Percentiles rank a stretch among this genome's conserved stretches.
These are phyloP conservation scores for Drosophila prostipennis DNA, from an alignment of 2,888 invertebrate species.

Conservation along the genomic window DNA sequence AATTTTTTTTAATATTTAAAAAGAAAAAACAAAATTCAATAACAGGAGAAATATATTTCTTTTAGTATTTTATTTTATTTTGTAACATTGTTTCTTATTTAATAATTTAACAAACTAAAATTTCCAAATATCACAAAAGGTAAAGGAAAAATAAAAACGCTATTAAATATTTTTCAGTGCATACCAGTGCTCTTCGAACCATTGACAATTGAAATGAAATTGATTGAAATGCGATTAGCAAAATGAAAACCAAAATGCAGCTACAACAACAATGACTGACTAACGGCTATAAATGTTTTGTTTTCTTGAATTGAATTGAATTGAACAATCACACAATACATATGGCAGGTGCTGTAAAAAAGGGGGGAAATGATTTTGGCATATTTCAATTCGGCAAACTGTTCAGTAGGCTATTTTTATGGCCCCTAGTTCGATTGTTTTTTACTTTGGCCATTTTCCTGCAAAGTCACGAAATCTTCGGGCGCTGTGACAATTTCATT, in stretches of 20 bases:
- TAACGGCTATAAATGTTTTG: constrained; percentile 51
- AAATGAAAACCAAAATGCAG: constrained; percentile 56
- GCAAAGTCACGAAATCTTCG: constrained; percentile 66
- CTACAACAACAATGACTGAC: constrained; percentile 32
- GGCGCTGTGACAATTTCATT: constrained; percentile 57
- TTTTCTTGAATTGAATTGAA: constrained; percentile 56
- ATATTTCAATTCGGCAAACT: constrained; percentile 54
- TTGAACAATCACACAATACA: constrained; percentile 66
- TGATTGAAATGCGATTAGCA: constrained; percentile 73
- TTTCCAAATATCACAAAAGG: too few relatives aligned
- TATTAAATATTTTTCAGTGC: constrained; percentile 11
- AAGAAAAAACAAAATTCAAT: too few relatives aligned
- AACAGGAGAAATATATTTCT: too few relatives aligned
- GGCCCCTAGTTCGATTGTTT: constrained; percentile 38
- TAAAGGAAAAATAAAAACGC: too few relatives aligned
- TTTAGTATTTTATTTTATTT: too few relatives aligned
- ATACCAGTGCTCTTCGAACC: neutral
- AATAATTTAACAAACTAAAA: too few relatives aligned
- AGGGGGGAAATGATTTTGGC: constrained; percentile 50
- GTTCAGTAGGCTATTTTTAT: constrained; percentile 47
- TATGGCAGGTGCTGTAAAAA: constrained; percentile 39
- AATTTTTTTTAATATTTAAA: too few relatives aligned
- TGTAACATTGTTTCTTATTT: too few relatives aligned
- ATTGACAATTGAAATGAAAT: constrained; percentile 70
- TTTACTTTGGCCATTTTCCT: constrained; percentile 52